These are phyloP conservation scores for Pteropus alecto DNA, from an alignment of 2,113 vertebrate genomes.

Conservation along the genomic window DNA sequence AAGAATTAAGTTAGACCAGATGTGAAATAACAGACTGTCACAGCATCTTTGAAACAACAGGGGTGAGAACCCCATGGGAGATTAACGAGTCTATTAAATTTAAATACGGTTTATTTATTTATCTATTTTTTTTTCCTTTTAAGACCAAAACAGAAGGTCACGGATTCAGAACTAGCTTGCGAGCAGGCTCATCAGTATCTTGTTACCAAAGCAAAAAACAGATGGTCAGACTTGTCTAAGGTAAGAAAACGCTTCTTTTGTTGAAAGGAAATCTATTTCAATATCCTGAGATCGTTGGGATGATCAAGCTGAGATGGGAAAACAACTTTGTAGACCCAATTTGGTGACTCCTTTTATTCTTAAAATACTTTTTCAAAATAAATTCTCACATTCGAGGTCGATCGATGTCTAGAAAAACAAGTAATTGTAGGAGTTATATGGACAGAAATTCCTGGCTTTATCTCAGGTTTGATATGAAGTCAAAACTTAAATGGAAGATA, in stretches of 20 bases:
- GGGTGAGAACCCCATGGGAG: slow-evolving; percentile 48
- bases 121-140: slow-evolving; percentile 61
- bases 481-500: not conserved
- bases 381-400: not conserved
- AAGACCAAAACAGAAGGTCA: slow-evolving; percentile 78
- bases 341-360: not conserved
- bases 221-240: slow-evolving; percentile 88
- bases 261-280: slow-evolving; percentile 19
- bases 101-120: slow-evolving; percentile 37
- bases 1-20: slow-evolving; percentile 75
- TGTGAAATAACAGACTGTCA: slow-evolving; percentile 60
- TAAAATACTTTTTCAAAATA: not conserved
- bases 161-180: slow-evolving; percentile 83
- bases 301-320: not conserved
- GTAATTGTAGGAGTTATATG: accelerated
- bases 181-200: slow-evolving; percentile 89
- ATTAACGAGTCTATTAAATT: slow-evolving; percentile 58
- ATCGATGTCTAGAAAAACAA: not conserved
- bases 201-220: slow-evolving; percentile 83
- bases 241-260: slow-evolving; percentile 75
- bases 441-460: not conserved
- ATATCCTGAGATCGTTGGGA: accelerated
- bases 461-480: not conserved
- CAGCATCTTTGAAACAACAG: slow-evolving; percentile 51
- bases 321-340: accelerated